Conservation (phyloP, 2,888 invertebrate species). For the Eurytoma adleriae region DNA sequence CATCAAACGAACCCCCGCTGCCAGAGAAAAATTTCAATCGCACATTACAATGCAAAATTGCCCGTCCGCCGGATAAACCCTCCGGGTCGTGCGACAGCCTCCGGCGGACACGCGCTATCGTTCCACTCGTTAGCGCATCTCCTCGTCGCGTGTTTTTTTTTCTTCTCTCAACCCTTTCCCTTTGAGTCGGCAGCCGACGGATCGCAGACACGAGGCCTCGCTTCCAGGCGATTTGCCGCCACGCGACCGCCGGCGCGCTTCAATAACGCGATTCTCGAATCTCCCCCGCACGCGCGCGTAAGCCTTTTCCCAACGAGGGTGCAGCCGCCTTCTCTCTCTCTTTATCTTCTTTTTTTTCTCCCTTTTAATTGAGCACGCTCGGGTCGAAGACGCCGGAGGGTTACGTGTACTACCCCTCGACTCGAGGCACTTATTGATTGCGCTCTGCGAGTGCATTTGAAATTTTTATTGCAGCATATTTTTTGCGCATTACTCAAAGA, state of each 20-base stretch:
- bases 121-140: slow-evolving; percentile 19
- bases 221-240: slow-evolving; percentile 6
- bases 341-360: not conserved
- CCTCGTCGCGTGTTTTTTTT: not conserved
- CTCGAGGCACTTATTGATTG: too few species aligned
- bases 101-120: not conserved
- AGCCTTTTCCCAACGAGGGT: not conserved
- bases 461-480: too few species aligned
- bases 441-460: too few species aligned
- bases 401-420: too few species aligned
- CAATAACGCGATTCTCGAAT: slow-evolving; percentile 14
- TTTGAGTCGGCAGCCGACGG: slow-evolving; percentile 7
- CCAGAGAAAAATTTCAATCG: too few species aligned
- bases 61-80: too few species aligned
- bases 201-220: not conserved
- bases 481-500: too few species aligned
- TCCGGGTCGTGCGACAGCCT: not conserved
- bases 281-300: not conserved
- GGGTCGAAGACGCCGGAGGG: too few species aligned
- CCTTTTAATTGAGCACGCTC: too few species aligned
- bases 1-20: too few species aligned
- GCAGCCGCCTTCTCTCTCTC: not conserved
- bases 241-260: not conserved
- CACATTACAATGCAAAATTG: too few species aligned
- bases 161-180: not conserved